Evolutionary conservation across 1,140 invertebrate genomes (phyloP).

Genomic region (Drosophila pseudoananassae): DNA sequence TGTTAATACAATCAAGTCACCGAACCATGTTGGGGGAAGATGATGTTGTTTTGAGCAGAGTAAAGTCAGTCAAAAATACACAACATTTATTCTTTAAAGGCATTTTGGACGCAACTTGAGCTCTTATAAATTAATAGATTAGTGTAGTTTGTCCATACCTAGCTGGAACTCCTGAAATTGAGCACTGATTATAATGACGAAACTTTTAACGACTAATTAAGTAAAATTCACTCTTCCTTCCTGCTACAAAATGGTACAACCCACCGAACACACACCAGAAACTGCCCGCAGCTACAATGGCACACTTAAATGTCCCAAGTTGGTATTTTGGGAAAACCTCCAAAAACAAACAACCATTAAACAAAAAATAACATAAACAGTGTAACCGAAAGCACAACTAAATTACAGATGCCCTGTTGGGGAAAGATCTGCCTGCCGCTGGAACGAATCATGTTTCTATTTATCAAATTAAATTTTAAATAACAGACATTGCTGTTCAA

Average conservation of each 20-base stretch:
- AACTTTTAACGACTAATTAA: slow-evolving; percentile 77
- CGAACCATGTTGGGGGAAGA: background rate
- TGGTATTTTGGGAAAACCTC: slow-evolving; percentile 30
- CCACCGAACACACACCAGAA: slow-evolving; percentile 15
- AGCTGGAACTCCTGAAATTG: slow-evolving; percentile 13
- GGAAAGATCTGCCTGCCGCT: slow-evolving; percentile 5
- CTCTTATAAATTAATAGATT: too few relatives aligned
- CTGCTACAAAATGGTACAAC: slow-evolving; percentile 13
- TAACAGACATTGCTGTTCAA: slow-evolving; percentile 31
- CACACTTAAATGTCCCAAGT: slow-evolving; percentile 50
- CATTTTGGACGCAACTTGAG: background rate
- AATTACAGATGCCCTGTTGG: slow-evolving; percentile 28
- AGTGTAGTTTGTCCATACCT: too few relatives aligned
- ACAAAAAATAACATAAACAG: slow-evolving; percentile 14
- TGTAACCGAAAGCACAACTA: background rate
- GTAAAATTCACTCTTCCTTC: slow-evolving; percentile 22
- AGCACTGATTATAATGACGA: slow-evolving; percentile 49
- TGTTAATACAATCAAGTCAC: slow-evolving; percentile 37
- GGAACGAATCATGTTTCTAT: slow-evolving; percentile 50
- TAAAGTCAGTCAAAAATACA: background rate
- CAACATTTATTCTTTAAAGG: background rate
- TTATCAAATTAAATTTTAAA: slow-evolving; percentile 77
- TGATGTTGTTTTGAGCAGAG: background rate
- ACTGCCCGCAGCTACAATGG: slow-evolving; percentile 38
- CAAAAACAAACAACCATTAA: slow-evolving; percentile 34